Evolutionary conservation across 2,113 vertebrate genomes (phyloP), one percentile per base, ranked within the genome.

Genomic region (Mohoua ochrocephala): DNA sequence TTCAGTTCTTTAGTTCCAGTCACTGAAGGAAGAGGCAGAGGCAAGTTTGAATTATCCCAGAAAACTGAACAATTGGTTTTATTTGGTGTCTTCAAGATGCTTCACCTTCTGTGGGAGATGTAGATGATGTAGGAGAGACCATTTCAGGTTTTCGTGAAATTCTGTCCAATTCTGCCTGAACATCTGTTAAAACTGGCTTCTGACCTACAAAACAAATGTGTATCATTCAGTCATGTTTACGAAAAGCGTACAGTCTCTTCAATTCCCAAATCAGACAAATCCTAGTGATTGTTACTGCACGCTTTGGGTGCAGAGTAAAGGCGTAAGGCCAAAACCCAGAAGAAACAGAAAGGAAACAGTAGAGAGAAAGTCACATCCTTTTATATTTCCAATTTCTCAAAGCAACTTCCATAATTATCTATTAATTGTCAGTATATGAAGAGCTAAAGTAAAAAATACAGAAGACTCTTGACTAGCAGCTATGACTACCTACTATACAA

Each of bases 91-190:
- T 99, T 99, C 99, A 99, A 97, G 99, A 99, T 98, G 99, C 98
- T 95, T 99, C 99, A 47, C 99, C 99, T 97, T 99, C 98, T 95
- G 99, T 97, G 93, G 99, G 98, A 96, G 98, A 98, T 37, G 98
- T 97, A 88, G 98, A 98, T 97, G 98, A 95, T 53, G 98, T 98
- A 95, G 99, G 94, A 96, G 99, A 98, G 70, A 98, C 98, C 60
- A 98, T 98, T 94, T 99, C 99, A 71, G 99, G 98, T 96, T 99
- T 99, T 95, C 98, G 99, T 97, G 99, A 98, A 96, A 99, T 99
- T 98, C 99, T 99, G 97, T 99, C 99, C 95, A 99, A 96, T 97
- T 99, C 99, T 27, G 99, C 99, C 77, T 99, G 99, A 97, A 99
- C 99, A 33, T 99, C 99, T 53, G 99, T 99, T 97, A 99, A 98